These are phyloP conservation scores for Branchipolynoe longqiensis DNA, from an alignment of 2,888 invertebrate genomes.

Conservation along the genomic window DNA sequence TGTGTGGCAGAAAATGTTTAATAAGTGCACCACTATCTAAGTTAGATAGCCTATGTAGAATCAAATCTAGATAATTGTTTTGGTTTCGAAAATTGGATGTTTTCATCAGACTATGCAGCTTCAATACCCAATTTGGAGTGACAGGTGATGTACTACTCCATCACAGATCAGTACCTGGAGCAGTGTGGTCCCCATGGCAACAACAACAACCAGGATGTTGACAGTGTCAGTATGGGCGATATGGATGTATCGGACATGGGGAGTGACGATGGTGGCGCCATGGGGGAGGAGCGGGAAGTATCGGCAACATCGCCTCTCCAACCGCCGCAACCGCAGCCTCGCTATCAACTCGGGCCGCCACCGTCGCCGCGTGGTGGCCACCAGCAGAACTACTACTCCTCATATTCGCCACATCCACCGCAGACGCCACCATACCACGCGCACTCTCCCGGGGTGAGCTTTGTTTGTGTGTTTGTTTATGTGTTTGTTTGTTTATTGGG, in stretches of 20 bases:
- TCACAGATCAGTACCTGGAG: conserved; percentile 42
- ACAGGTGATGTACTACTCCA: too few relatives aligned
- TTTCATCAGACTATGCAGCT: too few relatives aligned
- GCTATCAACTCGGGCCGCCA: conserved; percentile 2
- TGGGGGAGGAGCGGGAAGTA: neutral
- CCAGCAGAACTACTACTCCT: conserved; percentile 24
- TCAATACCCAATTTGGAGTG: too few relatives aligned
- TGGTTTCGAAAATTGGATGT: too few relatives aligned
- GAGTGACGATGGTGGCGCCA: conserved; percentile 35
- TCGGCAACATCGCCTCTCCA: conserved; percentile 23
- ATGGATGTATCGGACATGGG: conserved; percentile 80
- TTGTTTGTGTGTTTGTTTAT: neutral
- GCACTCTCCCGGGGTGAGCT: conserved; percentile 44
- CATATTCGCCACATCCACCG: conserved; percentile 41
- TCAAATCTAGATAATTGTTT: too few relatives aligned
- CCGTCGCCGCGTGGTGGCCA: neutral
- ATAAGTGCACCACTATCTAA: too few relatives aligned
- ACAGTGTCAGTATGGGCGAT: conserved; percentile 77
- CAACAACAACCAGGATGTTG: conserved; percentile 69
- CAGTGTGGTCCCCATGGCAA: conserved; percentile 51
- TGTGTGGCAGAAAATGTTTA: too few relatives aligned
- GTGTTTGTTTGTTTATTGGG: too few relatives aligned
- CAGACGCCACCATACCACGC: conserved; percentile 40
- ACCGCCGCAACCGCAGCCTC: conserved; percentile 42
- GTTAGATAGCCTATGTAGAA: too few relatives aligned